Conservation (phyloP, 2,113 vertebrate species). For the Xenus cinereus region DNA sequence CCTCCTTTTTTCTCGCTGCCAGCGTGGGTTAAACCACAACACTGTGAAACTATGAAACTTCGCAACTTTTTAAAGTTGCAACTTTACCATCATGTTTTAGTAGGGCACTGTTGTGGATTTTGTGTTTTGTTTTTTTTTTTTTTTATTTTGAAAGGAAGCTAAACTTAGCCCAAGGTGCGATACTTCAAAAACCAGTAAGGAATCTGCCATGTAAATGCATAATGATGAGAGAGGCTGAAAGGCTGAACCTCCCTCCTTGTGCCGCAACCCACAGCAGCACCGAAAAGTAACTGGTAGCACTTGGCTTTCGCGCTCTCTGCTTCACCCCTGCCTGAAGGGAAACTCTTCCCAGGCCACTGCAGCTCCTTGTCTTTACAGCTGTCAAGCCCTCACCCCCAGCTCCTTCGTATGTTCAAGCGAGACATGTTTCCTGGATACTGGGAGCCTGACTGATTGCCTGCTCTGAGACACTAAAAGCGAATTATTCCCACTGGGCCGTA, state of each 20-base stretch:
- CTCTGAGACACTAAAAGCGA: not conserved
- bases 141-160: not conserved
- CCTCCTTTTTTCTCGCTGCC: not conserved
- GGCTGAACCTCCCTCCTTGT: not conserved
- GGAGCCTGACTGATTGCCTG: not conserved
- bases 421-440: not conserved
- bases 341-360: not conserved
- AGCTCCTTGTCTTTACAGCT: not conserved
- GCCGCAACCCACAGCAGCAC: not conserved
- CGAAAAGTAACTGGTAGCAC: not conserved
- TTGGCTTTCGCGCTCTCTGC: not conserved
- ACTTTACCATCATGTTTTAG: not conserved
- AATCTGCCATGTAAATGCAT: not conserved
- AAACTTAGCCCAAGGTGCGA: not conserved
- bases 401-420: not conserved
- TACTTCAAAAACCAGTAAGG: not conserved
- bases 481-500: not conserved
- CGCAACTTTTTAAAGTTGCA: not conserved
- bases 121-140: not conserved
- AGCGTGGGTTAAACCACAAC: not conserved
- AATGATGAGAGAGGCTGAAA: not conserved
- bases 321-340: not conserved
- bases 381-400: not conserved
- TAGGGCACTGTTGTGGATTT: not conserved
- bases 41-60: not conserved